Evolutionary conservation across 2,888 invertebrate species (phyloP).

Genomic region (Nymphalis urticae): DNA sequence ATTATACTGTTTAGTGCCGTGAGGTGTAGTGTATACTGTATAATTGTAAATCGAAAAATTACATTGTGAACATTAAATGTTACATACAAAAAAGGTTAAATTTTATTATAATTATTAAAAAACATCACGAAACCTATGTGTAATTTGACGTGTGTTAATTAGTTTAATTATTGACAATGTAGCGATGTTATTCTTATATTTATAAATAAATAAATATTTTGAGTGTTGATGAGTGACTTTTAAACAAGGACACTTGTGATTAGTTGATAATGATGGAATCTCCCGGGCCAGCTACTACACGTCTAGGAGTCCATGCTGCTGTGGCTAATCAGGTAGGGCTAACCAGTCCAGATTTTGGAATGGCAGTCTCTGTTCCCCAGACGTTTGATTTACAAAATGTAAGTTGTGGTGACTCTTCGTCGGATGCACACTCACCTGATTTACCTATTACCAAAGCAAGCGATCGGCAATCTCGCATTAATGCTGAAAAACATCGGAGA

Average conservation of each 20-base stretch:
- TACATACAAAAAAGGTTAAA: neutral
- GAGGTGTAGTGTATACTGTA: no score
- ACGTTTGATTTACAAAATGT: slow-evolving; percentile 53
- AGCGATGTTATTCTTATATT: slow-evolving; percentile 36
- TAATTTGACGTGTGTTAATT: neutral
- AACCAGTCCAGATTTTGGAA: slow-evolving; percentile 53
- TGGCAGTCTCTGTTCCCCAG: slow-evolving; percentile 56
- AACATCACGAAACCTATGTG: neutral
- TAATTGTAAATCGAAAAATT: no score
- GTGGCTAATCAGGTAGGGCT: slow-evolving; percentile 54
- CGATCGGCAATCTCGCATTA: slow-evolving; percentile 91
- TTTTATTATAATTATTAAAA: neutral
- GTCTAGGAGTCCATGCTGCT: slow-evolving; percentile 53
- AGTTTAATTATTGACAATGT: slow-evolving; percentile 4
- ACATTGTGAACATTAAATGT: neutral
- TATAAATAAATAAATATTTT: slow-evolving; percentile 31
- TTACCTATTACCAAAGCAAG: slow-evolving; percentile 79
- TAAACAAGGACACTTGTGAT: slow-evolving; percentile 42
- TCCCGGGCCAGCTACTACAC: slow-evolving; percentile 54
- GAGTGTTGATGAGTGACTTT: slow-evolving; percentile 41
- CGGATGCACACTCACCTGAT: slow-evolving; percentile 72
- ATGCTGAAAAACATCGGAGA: slow-evolving; percentile 94
- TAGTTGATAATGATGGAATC: slow-evolving; percentile 58
- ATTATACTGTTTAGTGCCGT: no score
- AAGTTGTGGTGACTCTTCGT: slow-evolving; percentile 70